Percentiles rank a stretch among this genome's conserved stretches.
phyloP scores from a whole-genome alignment of 2,888 invertebrate species.

The Hartigia nigra region DNA sequence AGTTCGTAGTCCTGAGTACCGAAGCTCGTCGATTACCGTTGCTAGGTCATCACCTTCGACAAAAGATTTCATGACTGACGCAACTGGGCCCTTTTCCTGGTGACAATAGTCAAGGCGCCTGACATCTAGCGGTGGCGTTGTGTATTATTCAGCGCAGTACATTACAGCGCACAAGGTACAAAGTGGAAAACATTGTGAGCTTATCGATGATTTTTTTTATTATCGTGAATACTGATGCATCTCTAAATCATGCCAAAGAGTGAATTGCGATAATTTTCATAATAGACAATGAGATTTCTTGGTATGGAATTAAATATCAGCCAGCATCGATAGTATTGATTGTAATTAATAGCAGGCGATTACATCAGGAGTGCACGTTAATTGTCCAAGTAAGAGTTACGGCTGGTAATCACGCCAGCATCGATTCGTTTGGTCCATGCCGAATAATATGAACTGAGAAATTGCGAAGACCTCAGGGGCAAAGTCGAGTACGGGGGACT shows the following conservation, averaged over 20 bases:
- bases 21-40: slow-evolving; percentile 6
- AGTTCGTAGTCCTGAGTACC: not conserved
- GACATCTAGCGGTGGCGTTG: not conserved
- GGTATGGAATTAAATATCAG: slow-evolving; percentile 15
- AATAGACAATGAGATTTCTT: not conserved
- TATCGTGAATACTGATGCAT: not conserved
- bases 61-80: slow-evolving; percentile 6
- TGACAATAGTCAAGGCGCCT: not conserved
- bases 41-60: slow-evolving; percentile 1
- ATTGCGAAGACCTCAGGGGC: not conserved
- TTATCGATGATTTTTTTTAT: not conserved
- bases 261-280: not conserved
- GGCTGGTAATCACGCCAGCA: slow-evolving; percentile 57
- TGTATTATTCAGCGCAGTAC: not conserved
- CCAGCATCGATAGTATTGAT: slow-evolving; percentile 55
- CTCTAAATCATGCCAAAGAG: not conserved
- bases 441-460: not conserved
- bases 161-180: not conserved
- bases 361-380: slow-evolving; percentile 50
- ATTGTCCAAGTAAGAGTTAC: slow-evolving; percentile 60
- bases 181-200: not conserved
- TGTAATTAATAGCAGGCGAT: slow-evolving; percentile 63
- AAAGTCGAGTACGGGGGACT: not conserved
- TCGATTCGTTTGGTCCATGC: slow-evolving; percentile 11
- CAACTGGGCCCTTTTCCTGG: not conserved